phyloP scores from a whole-genome alignment of 2,797 vertebrate species.

The Anguilla megastoma region DNA sequence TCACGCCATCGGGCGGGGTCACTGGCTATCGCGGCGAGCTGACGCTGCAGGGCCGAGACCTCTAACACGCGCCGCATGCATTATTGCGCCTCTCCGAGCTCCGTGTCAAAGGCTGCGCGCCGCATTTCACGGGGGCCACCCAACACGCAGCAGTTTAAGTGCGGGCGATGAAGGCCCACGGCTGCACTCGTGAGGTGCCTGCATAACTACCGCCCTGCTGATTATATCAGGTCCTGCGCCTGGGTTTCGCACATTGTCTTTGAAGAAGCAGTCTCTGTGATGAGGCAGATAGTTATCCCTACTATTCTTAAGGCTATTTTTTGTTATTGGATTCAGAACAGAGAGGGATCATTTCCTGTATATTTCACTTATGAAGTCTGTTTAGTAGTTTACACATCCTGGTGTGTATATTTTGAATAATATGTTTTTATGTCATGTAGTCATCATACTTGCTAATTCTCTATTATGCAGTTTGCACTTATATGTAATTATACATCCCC shows the following conservation, averaged over 20 bases:
- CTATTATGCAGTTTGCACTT: neutral
- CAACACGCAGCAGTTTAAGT: neutral
- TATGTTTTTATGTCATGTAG: neutral
- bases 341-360: neutral
- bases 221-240: neutral
- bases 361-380: neutral
- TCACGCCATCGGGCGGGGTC: neutral
- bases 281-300: neutral
- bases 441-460: neutral
- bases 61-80: constrained; percentile 25
- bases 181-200: neutral
- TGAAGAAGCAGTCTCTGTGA: neutral
- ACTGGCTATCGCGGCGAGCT: neutral
- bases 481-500: neutral
- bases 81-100: constrained; percentile 15
- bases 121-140: constrained; percentile 13
- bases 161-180: neutral
- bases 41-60: constrained; percentile 20
- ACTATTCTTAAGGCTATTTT: neutral
- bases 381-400: neutral
- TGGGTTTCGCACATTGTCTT: neutral
- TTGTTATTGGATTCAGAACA: neutral
- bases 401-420: neutral
- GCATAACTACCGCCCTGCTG: neutral
- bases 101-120: constrained; percentile 20